Evolutionary conservation across 2,888 invertebrate genomes (phyloP).

Genomic region (Cinara cedri): DNA sequence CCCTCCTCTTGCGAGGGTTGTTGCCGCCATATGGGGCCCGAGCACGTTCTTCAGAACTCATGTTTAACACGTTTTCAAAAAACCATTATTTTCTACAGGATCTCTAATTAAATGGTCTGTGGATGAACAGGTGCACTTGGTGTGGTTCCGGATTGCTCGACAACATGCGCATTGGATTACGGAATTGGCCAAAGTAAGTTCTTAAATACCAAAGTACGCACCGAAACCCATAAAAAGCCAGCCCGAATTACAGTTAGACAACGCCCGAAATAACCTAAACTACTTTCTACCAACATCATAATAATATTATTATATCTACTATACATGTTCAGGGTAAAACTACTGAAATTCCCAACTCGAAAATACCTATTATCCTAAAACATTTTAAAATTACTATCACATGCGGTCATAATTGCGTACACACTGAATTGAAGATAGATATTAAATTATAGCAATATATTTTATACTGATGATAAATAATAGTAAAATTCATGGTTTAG

Average conservation of each 20-base stretch:
- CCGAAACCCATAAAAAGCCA: neutral
- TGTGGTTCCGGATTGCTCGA: constrained; percentile 82
- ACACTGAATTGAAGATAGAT: too few species aligned
- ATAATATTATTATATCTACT: too few species aligned
- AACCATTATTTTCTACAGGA: constrained; percentile 52
- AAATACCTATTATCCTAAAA: too few species aligned
- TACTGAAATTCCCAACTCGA: neutral
- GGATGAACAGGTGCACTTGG: constrained; percentile 70
- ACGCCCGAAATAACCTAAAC: neutral
- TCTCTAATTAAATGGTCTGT: constrained; percentile 67
- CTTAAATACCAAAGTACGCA: constrained; percentile 5
- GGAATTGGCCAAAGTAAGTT: constrained; percentile 70
- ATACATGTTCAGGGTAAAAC: too few species aligned
- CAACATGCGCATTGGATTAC: constrained; percentile 78
- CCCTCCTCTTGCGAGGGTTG: constrained; percentile 41
- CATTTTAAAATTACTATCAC: too few species aligned
- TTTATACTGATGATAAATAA: neutral
- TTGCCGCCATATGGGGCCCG: constrained; percentile 51
- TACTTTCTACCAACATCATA: neutral
- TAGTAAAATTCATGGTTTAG: too few species aligned
- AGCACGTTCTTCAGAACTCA: constrained; percentile 35
- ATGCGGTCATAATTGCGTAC: too few species aligned
- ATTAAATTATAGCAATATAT: neutral
- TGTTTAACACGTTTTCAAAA: constrained; percentile 56
- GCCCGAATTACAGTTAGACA: neutral